Evolutionary conservation across 2,797 vertebrate genomes (phyloP).

Genomic region (Megaceryle alcyon): DNA sequence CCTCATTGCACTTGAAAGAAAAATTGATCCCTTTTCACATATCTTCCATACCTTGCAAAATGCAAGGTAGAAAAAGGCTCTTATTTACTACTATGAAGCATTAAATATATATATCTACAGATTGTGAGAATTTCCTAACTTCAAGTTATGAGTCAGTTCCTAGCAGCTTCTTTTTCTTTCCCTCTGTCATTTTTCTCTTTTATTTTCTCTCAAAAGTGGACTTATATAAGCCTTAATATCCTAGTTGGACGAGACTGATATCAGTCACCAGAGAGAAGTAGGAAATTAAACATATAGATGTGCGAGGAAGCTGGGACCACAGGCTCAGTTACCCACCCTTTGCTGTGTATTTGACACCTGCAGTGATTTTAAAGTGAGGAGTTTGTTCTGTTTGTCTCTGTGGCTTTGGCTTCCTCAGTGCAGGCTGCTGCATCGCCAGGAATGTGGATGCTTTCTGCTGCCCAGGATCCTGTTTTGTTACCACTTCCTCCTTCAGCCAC

Average conservation of each 20-base stretch:
- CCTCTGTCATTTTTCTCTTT: constrained; percentile 13
- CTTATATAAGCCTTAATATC: constrained; percentile 14
- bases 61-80: not conserved
- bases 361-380: not conserved
- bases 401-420: not conserved
- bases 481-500: not conserved
- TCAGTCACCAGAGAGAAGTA: not conserved
- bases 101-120: not conserved
- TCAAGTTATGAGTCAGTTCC: not conserved
- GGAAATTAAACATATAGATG: not conserved
- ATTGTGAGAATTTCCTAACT: not conserved
- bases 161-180: not conserved
- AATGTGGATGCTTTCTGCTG: constrained; percentile 34
- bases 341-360: not conserved
- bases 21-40: not conserved
- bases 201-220: constrained; percentile 42
- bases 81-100: not conserved
- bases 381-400: not conserved
- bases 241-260: not conserved
- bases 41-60: not conserved
- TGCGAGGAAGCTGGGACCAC: not conserved
- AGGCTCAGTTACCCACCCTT: not conserved
- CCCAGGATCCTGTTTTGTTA: constrained; percentile 45
- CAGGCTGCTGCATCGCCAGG: not conserved
- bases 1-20: not conserved